Evolutionary conservation across 2,888 invertebrate species (phyloP), one percentile per base, ranked within the genome.

Genomic region (Cordilura impudica): DNA sequence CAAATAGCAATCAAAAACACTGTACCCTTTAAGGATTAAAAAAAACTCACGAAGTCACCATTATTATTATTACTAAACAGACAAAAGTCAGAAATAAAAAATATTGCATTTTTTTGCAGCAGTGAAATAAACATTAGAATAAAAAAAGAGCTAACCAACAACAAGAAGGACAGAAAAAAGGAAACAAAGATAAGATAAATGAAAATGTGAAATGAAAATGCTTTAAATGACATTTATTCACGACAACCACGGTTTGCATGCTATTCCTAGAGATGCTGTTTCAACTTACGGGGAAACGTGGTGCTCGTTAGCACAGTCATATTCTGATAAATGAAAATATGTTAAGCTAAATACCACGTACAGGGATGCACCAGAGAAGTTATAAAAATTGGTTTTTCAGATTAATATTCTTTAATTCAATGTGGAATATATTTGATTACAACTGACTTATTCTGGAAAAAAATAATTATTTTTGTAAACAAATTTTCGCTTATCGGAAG

Each of bases 191-290:
- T n/a, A 71, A 56, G 51, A 71, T 58, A 79, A 51, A 75, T 61
- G 14, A 66, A 56, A 70, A 69, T 78, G 47, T 72, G 29, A 60
- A 69, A 73, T 31, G n/a, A 47, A 54, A 70, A 74, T 75, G 31
- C 61, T 71, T 61, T 74, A 61, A 49, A 61, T 69, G 73, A 56
- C 73, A 71, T 74, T 61, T 70, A 74, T 78, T 74, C 54, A 66
- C 31, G 70, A 45, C 65, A 74, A 66, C 53, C 39, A 51, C 12
- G 14, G 53, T 53, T 23, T 45, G 18, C 12, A n/a, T 26, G 23
- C 26, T n/a, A 18, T 29, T 23, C 21, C 3, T 23, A 26, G 26
- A 26, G 26, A 4, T 3, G 26, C 4, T 6, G 6, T 26, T 4
- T 26, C 3, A 26, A 26, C 26, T 4, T 4, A 26, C 6, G 26